phyloP scores from a whole-genome alignment of 2,888 invertebrate genomes.

The Drosophila tanythrix region DNA sequence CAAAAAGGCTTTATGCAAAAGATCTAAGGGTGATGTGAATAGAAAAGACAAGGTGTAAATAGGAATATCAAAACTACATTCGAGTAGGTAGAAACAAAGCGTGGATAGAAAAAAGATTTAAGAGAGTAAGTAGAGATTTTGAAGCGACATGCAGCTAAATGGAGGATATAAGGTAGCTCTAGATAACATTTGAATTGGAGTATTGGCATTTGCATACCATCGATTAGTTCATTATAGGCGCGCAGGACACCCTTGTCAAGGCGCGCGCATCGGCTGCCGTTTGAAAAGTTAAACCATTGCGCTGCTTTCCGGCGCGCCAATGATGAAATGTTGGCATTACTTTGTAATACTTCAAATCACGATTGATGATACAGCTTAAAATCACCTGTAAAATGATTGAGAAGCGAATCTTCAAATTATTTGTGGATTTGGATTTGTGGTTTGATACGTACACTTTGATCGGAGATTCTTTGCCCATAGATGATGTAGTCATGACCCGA shows the following conservation, averaged over 20 bases:
- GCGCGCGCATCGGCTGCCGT: constrained; percentile 97
- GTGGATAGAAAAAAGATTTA: constrained; percentile 21
- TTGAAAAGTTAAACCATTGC: constrained; percentile 97
- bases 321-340: constrained; percentile 99
- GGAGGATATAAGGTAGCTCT: constrained; percentile 4
- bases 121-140: constrained; percentile 5
- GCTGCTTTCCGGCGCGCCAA: constrained; percentile 97
- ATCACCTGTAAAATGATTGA: constrained; percentile 89
- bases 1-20: constrained; percentile 51
- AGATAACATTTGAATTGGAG: neutral
- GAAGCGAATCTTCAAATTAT: neutral
- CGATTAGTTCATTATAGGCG: constrained; percentile 94
- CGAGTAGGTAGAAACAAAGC: constrained; percentile 23
- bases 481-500: constrained; percentile 95
- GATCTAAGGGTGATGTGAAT: constrained; percentile 23
- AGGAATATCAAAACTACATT: constrained; percentile 12
- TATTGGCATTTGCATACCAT: constrained; percentile 89
- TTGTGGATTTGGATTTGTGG: neutral
- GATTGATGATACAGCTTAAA: constrained; percentile 96
- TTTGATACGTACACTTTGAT: constrained; percentile 91
- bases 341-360: constrained; percentile 98
- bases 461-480: constrained; percentile 95
- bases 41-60: constrained; percentile 8
- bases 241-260: constrained; percentile 95
- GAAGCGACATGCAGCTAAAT: constrained; percentile 53